Base-by-base conservation (phyloP, 2,888 invertebrate genomes). In the Himalopsyche tibetana region DNA sequence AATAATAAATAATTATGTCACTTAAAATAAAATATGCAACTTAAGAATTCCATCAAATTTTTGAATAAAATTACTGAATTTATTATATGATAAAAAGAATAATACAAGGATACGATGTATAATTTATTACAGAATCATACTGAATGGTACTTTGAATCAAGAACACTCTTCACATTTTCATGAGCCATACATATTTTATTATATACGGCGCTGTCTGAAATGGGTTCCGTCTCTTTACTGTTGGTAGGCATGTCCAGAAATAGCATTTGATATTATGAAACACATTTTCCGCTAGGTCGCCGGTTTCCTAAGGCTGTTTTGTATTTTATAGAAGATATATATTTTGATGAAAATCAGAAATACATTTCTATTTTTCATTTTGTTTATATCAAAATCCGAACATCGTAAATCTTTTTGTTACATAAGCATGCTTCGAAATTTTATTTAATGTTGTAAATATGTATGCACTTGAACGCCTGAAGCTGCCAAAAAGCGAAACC, bases 131-230 rank as follows among this genome's bases (percentile, higher is more conserved):
- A 15, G 11, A 36, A 38, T 38, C 74, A 74, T 74, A 12, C 36
- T 38, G 12, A 74, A 74, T 74, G 36, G 19, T 36, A 74, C 74
- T 74, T 74, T 38, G 74, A 74, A 12, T 74, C 74, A 74, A 12
- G 36, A 63, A 63, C 19, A 63, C 4, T 63, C 63, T 63, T 28
- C 63, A 63, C 28, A 74, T 74, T 38, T 74, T 74, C 74, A 38
- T 74, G 74, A 74, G 74, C 15, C 74, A 74, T 74, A 74, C 74
- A 74, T 69, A 69, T 74, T 74, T 74, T 74, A 74, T 74, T 12
- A 36, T 74, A 74, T 36, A 15, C 74, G 74, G 15, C 36, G 74
- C 74, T 74, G 74, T 74, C 74, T 74, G 12, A 38, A 74, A 74
- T 74, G 74, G 74, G 36, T 74, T 74, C 74, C 36, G 15, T 74